These are phyloP conservation scores for Choloepus hoffmanni DNA, from an alignment of 2,113 vertebrate genomes.

Conservation along the genomic window DNA sequence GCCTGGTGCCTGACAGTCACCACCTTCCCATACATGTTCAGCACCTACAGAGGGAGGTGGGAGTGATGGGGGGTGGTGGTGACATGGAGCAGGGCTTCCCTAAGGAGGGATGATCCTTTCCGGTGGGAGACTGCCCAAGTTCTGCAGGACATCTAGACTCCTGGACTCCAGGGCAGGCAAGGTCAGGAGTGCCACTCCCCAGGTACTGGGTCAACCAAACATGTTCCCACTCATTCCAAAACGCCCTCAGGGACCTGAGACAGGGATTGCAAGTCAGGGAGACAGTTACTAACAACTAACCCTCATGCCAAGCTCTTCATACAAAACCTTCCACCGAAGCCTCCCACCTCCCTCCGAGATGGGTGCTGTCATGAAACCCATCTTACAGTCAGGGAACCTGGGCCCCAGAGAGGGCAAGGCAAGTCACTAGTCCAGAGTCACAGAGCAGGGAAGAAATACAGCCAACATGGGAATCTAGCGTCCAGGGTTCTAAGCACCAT, in stretches of 20 bases:
- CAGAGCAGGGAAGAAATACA: neutral
- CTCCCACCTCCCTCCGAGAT: neutral
- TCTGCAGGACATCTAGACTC: neutral
- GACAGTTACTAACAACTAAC: neutral
- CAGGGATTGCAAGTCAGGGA: no score
- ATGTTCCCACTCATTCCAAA: neutral
- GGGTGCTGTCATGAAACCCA: neutral
- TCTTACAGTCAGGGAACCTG: neutral
- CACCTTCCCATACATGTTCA: slow-evolving; percentile 98
- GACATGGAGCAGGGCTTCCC: neutral
- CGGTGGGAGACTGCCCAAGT: neutral
- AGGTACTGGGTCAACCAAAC: neutral
- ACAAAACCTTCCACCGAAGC: neutral
- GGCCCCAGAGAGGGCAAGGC: neutral
- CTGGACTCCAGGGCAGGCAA: neutral
- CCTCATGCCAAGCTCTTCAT: neutral
- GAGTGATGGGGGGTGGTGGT: rapidly evolving
- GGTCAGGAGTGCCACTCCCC: neutral
- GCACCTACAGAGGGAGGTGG: slow-evolving; percentile 86
- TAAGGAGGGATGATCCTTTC: neutral
- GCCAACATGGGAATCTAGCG: neutral
- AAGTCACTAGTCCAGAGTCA: neutral
- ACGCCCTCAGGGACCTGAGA: neutral
- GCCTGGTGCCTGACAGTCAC: slow-evolving; percentile 95
- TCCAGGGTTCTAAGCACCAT: neutral